phyloP scores from a whole-genome alignment of 2,113 vertebrate genomes.

The Perccottus glenii region DNA sequence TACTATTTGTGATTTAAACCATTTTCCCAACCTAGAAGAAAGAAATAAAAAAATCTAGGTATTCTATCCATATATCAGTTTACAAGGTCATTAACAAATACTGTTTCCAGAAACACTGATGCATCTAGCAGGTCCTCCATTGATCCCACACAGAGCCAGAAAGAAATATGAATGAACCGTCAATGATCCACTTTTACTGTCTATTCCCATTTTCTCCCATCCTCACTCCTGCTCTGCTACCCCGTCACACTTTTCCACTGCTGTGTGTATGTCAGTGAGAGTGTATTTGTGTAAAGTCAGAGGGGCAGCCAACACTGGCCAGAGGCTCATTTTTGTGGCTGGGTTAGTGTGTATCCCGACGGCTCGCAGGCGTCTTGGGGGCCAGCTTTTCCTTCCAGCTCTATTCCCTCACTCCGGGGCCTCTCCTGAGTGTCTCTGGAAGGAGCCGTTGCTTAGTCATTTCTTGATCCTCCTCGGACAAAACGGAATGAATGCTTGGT shows the following conservation, averaged over 20 bases:
- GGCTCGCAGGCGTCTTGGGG: constrained; percentile 53
- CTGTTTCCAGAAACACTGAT: constrained; percentile 56
- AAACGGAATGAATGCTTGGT: constrained; percentile 45
- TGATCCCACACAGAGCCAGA: constrained; percentile 12
- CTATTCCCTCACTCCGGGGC: constrained; percentile 70
- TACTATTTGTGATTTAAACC: no score
- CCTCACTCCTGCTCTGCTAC: constrained; percentile 53
- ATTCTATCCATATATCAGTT: constrained; percentile 30
- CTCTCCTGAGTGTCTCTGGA: constrained; percentile 58
- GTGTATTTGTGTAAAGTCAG: constrained; percentile 64
- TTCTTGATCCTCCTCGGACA: constrained; percentile 42
- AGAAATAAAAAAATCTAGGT: no score
- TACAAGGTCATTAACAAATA: constrained; percentile 47
- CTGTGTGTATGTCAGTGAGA: constrained; percentile 55
- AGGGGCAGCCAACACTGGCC: constrained; percentile 57
- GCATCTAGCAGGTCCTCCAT: constrained; percentile 75
- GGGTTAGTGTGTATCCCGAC: constrained; percentile 69
- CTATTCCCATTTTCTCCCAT: constrained; percentile 58
- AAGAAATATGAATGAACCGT: constrained; percentile 74
- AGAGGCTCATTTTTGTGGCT: constrained; percentile 60
- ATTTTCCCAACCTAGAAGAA: no score
- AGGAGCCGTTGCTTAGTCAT: constrained; percentile 61
- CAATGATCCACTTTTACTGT: constrained; percentile 36
- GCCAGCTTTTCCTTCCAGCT: constrained; percentile 71
- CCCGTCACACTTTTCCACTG: constrained; percentile 68